phyloP scores from a whole-genome alignment of 1,140 invertebrate species.

The Oscheius sp. region DNA sequence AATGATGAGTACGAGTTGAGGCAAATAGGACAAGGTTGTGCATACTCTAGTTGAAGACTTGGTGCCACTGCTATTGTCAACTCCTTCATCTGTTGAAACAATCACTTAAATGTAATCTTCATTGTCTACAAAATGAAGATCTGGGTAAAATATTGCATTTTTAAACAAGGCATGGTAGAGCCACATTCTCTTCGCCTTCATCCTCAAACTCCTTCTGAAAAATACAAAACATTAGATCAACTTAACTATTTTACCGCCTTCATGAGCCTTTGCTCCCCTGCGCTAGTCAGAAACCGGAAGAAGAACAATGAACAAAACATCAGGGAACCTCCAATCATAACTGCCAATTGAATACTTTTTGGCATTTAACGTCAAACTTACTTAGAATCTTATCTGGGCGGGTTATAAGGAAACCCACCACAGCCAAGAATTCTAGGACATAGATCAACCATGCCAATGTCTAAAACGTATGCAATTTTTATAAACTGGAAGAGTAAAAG shows the following conservation, averaged over 20 bases:
- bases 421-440: conserved; percentile 37
- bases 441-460: conserved; percentile 43
- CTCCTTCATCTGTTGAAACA: no score
- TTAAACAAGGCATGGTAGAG: not conserved
- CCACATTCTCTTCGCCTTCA: not conserved
- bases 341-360: conserved; percentile 14
- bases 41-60: not conserved
- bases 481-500: conserved; percentile 26
- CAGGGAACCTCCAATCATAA: conserved; percentile 44
- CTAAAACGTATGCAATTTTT: conserved; percentile 43
- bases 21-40: not conserved
- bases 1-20: not conserved
- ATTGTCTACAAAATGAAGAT: no score
- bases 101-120: no score
- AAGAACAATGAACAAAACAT: conserved; percentile 38
- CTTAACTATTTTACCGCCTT: not conserved
- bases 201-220: not conserved
- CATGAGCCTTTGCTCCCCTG: not conserved
- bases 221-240: not conserved
- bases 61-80: no score
- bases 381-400: conserved; percentile 6
- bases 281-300: not conserved
- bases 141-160: not conserved
- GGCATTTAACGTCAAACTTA: conserved; percentile 37
- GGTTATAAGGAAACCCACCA: conserved; percentile 31